Percentiles rank a stretch among this genome's conserved stretches.
These are phyloP conservation scores for Gisinianus flammeolus DNA, from an alignment of 2,888 invertebrate genomes.

Conservation along the genomic window DNA sequence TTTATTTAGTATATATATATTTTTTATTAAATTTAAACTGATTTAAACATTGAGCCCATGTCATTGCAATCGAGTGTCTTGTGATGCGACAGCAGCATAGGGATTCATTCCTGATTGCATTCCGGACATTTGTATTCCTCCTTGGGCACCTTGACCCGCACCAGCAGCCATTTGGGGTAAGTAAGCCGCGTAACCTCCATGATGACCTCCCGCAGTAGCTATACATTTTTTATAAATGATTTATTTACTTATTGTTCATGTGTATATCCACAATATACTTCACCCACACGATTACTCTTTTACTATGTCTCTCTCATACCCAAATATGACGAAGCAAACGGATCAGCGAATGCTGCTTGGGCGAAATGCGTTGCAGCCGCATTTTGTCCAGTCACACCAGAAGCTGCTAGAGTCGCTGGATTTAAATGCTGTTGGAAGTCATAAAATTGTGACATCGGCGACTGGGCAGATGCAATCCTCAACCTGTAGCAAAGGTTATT, in stretches of 20 bases:
- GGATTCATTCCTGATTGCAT: background rate
- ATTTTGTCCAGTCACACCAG: slow-evolving; percentile 23
- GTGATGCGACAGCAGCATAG: background rate
- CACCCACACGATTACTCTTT: no score
- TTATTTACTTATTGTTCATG: no score
- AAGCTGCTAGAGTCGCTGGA: slow-evolving; percentile 16
- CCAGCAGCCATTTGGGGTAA: slow-evolving; percentile 24
- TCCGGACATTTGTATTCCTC: background rate
- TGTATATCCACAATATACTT: no score
- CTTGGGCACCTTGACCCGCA: background rate
- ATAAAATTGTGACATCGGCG: slow-evolving; percentile 39
- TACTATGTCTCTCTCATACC: no score
- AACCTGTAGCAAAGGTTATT: no score
- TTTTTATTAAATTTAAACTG: no score
- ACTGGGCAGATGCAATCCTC: slow-evolving; percentile 40
- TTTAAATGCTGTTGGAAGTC: slow-evolving; percentile 39
- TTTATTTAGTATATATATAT: no score
- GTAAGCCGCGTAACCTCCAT: slow-evolving; percentile 43
- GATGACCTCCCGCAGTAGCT: slow-evolving; percentile 17
- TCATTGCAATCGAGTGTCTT: background rate
- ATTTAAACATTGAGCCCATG: background rate
- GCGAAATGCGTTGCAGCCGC: slow-evolving; percentile 47
- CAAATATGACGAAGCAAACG: slow-evolving; percentile 41
- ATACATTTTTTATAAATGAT: background rate
- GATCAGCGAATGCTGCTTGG: slow-evolving; percentile 44